Conservation (phyloP, 2,797 vertebrate species). For the Micropoecilia bifurca region DNA sequence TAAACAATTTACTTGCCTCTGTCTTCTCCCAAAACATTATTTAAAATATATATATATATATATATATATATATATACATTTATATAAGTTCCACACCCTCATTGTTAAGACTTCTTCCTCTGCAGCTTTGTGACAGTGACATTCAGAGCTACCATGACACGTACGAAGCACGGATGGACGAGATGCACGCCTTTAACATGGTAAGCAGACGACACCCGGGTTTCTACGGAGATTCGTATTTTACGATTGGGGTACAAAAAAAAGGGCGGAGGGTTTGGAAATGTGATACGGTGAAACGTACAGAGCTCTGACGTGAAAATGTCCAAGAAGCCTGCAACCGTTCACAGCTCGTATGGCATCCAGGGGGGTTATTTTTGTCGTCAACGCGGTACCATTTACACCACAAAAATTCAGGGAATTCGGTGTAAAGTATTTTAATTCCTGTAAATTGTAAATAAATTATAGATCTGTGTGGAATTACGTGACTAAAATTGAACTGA, state of each 20-base stretch:
- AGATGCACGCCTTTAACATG: constrained; percentile 96
- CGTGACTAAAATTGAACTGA: constrained; percentile 23
- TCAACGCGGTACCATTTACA: background rate
- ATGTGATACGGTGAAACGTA: background rate
- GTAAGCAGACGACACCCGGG: constrained; percentile 72
- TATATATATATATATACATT: no score
- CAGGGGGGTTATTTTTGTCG: constrained; percentile 5
- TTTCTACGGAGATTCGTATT: background rate
- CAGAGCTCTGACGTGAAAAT: background rate
- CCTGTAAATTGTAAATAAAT: constrained; percentile 34
- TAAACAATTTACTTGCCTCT: constrained; percentile 1
- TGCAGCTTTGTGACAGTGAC: constrained; percentile 85
- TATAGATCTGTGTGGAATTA: constrained; percentile 31
- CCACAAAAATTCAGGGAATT: constrained; percentile 22
- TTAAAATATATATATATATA: background rate
- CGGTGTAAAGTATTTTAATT: constrained; percentile 19
- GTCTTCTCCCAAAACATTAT: background rate
- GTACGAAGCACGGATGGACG: constrained; percentile 84
- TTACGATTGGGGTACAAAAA: background rate
- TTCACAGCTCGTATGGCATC: background rate
- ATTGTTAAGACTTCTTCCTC: constrained; percentile 31
- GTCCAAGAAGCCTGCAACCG: background rate
- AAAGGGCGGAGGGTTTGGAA: background rate
- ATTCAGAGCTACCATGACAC: constrained; percentile 89
- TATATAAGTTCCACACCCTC: background rate